Base-by-base conservation (phyloP, 2,888 invertebrate species). In the Dexiosoma caninum region DNA sequence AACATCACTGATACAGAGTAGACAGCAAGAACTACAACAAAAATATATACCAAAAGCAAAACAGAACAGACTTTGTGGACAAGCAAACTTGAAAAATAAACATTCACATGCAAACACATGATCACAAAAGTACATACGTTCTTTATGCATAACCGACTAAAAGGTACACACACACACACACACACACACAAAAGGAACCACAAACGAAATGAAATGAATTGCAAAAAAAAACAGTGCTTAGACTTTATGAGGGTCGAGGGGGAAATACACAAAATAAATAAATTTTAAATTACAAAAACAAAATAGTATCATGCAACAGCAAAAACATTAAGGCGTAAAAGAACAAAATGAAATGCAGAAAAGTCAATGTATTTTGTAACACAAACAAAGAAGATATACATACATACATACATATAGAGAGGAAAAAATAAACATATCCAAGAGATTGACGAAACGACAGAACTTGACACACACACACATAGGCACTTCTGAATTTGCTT, bases 321-420 rank as follows among this genome's bases (percentile, higher is more conserved):
- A 69, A 59, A 51, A 82, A 59, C 79, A 81, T 53, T 66, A 70
- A 44, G 55, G 42, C n/a, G 44, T 53, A 55, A 49, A 62, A 64
- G 85, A 86, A 64, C 85, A 87, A 87, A 87, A 85, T 83, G 84
- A 83, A 87, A 85, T 85, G 83, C 82, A 86, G 86, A 87, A 86
- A 87, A 87, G 87, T 87, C 87, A 87, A 87, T 85, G 87, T 86
- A 87, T 87, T 86, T 85, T 69, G 23, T 30, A 30, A 5, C 7
- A 23, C n/a, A 60, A 9, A 55, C 66, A 55, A 72, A n/a, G 23
- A 23, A 42, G n/a, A n/a, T n/a, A n/a, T n/a, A 44, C 2, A 44
- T 12, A 23, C 7, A 4, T 12, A 51, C 0, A 14, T n/a, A 37
- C 1, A 30, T 14, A 32, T 4, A 8, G 14, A 37, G n/a, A 37